Evolutionary conservation across 2,113 vertebrate genomes (phyloP), one percentile per base, ranked within the genome.

Genomic region (Paracanthobrama guichenoti): DNA sequence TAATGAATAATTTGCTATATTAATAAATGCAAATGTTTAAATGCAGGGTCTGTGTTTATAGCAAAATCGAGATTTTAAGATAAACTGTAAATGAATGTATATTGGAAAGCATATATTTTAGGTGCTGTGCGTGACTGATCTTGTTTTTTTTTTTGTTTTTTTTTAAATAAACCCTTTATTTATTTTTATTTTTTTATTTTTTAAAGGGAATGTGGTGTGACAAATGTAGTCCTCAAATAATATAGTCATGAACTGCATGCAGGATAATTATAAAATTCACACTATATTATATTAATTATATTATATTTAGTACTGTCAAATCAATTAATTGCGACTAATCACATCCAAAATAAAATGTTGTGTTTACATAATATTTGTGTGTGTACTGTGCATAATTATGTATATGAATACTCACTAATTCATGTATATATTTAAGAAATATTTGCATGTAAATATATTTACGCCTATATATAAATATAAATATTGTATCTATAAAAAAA

Each of bases 1-100:
- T 79, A 74, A 69, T 73, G 12, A 26, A 62, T 62, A 10, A 24
- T 26, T 72, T 24, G n/a, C 22, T 73, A 46, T 46, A 73, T 73
- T 3, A 24, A 16, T 48, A 46, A 5, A 73, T 16, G 39, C 3
- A 73, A 48, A 26, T 73, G n/a, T 73, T 46, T 46, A 73, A 72
- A 72, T 1, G 3, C 57, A 62, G 12, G 59, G 42, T 46, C 39
- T 72, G 69, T 44, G 39, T 24, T 46, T 46, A 72, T 24, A 26
- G 44, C 12, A 26, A 72, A 48, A 48, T 13, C 18, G 26, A 73
- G 69, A 22, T 46, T 72, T 42, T 16, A 46, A 42, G 12, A 24
- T 9, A 24, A 26, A 73, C n/a, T 48, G 22, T 73, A 46, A 14
- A 72, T 14, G 0, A 46, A 72, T n/a, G 13, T 26, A 13, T 71